These are phyloP conservation scores for Rhynchophorus ferrugineus DNA, from an alignment of 1,140 invertebrate genomes.

Conservation along the genomic window DNA sequence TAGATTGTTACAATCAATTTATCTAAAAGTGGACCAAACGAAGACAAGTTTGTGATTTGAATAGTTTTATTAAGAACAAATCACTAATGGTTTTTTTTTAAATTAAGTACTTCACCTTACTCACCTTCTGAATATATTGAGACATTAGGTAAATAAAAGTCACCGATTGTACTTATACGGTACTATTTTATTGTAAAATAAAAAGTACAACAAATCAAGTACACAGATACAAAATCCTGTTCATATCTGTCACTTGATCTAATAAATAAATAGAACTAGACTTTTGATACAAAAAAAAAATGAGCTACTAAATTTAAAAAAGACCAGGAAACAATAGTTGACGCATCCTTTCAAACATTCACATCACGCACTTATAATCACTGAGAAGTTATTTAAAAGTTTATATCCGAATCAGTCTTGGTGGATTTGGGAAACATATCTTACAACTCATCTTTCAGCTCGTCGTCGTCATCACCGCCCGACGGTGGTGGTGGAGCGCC, in stretches of 20 bases:
- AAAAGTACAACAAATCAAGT: constrained; percentile 15
- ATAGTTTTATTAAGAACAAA: too few relatives aligned
- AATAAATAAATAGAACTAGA: constrained; percentile 25
- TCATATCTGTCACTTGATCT: constrained; percentile 8
- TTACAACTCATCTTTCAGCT: constrained; percentile 85
- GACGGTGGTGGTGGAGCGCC: constrained; percentile 64
- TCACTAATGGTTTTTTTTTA: too few relatives aligned
- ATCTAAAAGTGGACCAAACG: too few relatives aligned
- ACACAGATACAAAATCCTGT: not conserved
- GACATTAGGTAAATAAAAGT: too few relatives aligned
- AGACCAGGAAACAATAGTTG: constrained; percentile 5
- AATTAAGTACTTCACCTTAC: too few relatives aligned
- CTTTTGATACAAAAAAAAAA: constrained; percentile 18
- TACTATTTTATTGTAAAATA: constrained; percentile 16
- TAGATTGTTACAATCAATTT: too few relatives aligned
- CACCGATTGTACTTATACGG: constrained; percentile 4
- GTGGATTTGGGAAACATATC: constrained; percentile 3
- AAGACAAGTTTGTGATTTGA: too few relatives aligned
- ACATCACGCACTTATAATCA: constrained; percentile 7
- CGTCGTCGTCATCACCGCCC: constrained; percentile 58
- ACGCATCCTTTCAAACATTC: constrained; percentile 13
- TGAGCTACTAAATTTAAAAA: constrained; percentile 14
- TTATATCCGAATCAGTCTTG: constrained; percentile 21
- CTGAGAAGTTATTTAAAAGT: constrained; percentile 1
- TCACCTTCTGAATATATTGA: too few relatives aligned